Conservation (phyloP, 2,113 vertebrate species). For the Saguinus imperator region DNA sequence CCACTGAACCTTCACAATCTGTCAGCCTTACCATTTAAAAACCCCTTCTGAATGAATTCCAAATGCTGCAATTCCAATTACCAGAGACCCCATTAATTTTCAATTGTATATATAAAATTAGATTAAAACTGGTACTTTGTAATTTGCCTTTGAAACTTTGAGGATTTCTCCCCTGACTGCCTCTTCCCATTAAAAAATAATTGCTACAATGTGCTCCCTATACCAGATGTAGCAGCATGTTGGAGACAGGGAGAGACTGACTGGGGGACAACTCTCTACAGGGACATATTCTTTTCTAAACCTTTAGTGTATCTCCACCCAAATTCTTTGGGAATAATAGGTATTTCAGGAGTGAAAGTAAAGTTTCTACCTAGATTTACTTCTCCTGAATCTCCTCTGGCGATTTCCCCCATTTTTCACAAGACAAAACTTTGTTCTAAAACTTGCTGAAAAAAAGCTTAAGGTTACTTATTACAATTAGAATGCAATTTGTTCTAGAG, state of each 20-base stretch:
- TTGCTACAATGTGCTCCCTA: neutral
- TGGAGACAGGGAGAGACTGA: neutral
- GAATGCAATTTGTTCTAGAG: neutral
- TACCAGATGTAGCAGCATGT: neutral
- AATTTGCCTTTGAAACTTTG: neutral
- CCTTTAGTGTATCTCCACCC: neutral
- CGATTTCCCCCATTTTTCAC: constrained; percentile 28
- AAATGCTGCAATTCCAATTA: constrained; percentile 11
- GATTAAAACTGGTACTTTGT: neutral
- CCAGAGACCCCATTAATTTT: constrained; percentile 48
- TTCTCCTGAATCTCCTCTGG: constrained; percentile 21
- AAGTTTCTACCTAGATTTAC: constrained; percentile 34
- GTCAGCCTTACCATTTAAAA: constrained; percentile 70
- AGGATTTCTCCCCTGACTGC: neutral
- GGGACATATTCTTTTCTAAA: neutral
- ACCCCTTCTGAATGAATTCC: constrained; percentile 53
- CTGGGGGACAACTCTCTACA: neutral
- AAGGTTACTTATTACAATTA: neutral
- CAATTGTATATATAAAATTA: constrained; percentile 56
- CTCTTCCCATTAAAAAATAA: constrained; percentile 21
- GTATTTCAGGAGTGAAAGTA: constrained; percentile 33
- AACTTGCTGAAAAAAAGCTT: neutral
- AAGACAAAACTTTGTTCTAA: constrained; percentile 16
- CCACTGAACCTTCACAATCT: neutral
- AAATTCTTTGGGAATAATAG: constrained; percentile 33